Base-by-base conservation (phyloP, 2,888 invertebrate species). In the Synanthedon formicaeformis region DNA sequence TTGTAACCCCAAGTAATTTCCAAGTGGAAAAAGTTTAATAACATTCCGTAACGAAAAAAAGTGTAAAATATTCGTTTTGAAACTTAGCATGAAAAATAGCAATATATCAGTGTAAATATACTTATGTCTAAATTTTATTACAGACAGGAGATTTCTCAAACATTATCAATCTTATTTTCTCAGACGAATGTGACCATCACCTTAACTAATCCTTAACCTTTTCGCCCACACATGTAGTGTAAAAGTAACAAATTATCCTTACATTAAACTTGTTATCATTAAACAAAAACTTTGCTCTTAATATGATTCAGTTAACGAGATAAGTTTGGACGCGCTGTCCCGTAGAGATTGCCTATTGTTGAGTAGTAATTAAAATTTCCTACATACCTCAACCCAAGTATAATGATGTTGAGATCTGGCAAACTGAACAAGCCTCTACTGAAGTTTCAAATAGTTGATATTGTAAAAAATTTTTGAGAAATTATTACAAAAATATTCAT, bases 221-320 rank as follows among this genome's bases (percentile, higher is more conserved):
- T 34, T 34, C 34, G 34, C 34, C 34, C 10, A 34, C 34, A 34
- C 34, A 34, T 34, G 10, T 34, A 34, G 34, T 34, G 34, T 34
- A 34, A 34, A 23, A 34, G 34, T 34, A 10, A 8, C 34, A 34
- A 34, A 34, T 34, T 34, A 34, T 34, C 34, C 34, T 34, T 10
- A 34, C 34, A 34, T 34, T 34, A 34, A 34, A 34, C 10, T 34
- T 34, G 14, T 45, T 45, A 6, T 69, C 75, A 75, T 81, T 76
- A 76, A 65, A 70, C 72, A 74, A 73, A 76, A 83, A 82, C 81
- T 82, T 83, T 78, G 58, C 77, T 73, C 72, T 78, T 79, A 76
- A 81, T 78, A 78, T 72, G 80, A 34, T 34, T 69, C 62, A 70
- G 65, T 63, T 78, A 81, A 83, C 70, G 81, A 78, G 75, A 63